Base-by-base conservation (phyloP, 2,113 vertebrate species). In the Hemichromis elongatus region DNA sequence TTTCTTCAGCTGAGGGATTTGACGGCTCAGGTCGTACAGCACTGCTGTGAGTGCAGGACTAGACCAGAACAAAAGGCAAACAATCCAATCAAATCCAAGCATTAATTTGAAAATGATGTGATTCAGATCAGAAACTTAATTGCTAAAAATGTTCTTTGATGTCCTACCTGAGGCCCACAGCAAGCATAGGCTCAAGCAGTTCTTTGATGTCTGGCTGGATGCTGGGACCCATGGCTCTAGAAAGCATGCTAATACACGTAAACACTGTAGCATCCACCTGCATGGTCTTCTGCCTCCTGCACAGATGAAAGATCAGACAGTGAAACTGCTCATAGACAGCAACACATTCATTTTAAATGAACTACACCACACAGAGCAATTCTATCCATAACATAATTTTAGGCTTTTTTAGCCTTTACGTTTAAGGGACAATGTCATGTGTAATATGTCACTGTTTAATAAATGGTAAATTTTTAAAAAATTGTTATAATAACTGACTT, bases 181-280 rank as follows among this genome's bases (percentile, higher is more conserved):
- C 97, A 94, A 99, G 88, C 99, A 99, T 99, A 3, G 98, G 99
- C 86, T 99, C 99, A 89, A 99, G 95, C 73, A 99, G 96, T 94
- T 99, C 99, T 91, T 99, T 99, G 93, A 99, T 97, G 80, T 99
- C 99, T 86, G 99, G 98, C 70, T 99, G 98, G 85, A 99, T 99
- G 83, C 96, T 97, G 19, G 99, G 98, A 19, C 99, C 99, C 98
- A 99, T 97, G 6, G 99, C 98, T 85, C 99, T 96, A 9, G 99
- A 99, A 88, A 99, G 91, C 99, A 99, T 99, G 93, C 98, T 99
- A 87, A 99, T 98, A 66, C 98, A 99, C 6, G 98, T 99, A 89
- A 99, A 99, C 28, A 99, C 99, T 0, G 99, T 99, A 92, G 99
- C 98, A 28, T 99, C 99, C 80, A 99, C 99, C 92, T 99, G 99